These are phyloP conservation scores for Neofelis nebulosa DNA, from an alignment of 2,113 vertebrate species.

Conservation along the genomic window DNA sequence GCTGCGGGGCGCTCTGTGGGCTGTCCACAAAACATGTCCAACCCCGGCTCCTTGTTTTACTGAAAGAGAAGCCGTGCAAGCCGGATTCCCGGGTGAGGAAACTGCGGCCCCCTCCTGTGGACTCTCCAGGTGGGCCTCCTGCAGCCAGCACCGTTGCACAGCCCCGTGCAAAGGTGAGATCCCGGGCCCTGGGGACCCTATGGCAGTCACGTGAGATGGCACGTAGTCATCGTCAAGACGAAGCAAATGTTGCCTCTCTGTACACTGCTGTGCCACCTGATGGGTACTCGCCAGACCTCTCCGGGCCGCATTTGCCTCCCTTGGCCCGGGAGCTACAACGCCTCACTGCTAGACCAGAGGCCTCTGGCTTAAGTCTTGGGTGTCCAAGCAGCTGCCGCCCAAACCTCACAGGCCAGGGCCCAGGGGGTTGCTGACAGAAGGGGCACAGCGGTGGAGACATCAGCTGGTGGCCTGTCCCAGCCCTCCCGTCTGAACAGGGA, in stretches of 20 bases:
- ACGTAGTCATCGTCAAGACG: background rate
- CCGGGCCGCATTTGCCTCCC: background rate
- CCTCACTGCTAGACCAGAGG: background rate
- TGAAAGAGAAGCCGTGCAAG: background rate
- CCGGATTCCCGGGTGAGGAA: background rate
- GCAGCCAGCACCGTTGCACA: background rate
- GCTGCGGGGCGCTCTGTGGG: background rate
- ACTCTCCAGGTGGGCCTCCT: background rate
- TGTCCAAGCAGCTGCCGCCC: background rate
- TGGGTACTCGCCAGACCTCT: background rate
- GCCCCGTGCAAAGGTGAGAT: background rate
- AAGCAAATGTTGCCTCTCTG: background rate
- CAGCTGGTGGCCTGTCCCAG: background rate
- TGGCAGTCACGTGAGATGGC: background rate
- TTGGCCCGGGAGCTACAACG: background rate
- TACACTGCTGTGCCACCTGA: background rate
- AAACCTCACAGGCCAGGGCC: background rate
- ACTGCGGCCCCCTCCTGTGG: fast-evolving
- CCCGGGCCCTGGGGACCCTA: background rate
- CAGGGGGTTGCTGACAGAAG: background rate
- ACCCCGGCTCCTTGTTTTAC: background rate
- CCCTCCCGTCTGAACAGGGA: background rate
- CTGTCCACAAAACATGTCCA: background rate
- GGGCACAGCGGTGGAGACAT: background rate
- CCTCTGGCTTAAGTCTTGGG: background rate